A percentile compares a stretch with the other conserved stretches of the same genome.
These are phyloP conservation scores for Drosophila neoperkinsi DNA, from an alignment of 2,888 invertebrate genomes.

Conservation along the genomic window DNA sequence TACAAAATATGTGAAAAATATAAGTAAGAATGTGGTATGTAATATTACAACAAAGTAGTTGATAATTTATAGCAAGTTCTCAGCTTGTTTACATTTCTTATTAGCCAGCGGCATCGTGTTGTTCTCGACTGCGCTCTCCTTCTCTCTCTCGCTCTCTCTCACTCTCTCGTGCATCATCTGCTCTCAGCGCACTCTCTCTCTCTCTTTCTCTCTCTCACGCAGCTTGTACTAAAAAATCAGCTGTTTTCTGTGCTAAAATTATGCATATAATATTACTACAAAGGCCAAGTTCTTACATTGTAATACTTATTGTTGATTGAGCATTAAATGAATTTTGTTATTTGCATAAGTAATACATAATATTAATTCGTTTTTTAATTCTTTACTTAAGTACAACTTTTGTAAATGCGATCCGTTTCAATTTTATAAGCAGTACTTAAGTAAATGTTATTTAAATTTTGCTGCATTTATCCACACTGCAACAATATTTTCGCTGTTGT, in stretches of 20 bases:
- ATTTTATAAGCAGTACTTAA: too few relatives aligned
- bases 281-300: conserved; percentile 5
- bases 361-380: background rate
- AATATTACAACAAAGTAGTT: background rate
- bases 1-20: background rate
- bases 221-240: conserved; percentile 71
- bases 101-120: conserved; percentile 29
- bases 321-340: background rate
- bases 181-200: conserved; percentile 6
- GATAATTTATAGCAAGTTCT: conserved; percentile 60
- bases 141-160: background rate
- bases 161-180: conserved; percentile 1
- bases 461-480: background rate
- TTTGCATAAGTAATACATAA: background rate
- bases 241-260: conserved; percentile 62
- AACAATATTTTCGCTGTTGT: background rate
- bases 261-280: background rate
- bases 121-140: conserved; percentile 5
- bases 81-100: conserved; percentile 65
- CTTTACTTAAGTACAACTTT: too few relatives aligned
- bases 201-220: conserved; percentile 24
- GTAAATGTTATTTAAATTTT: background rate
- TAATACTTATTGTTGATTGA: background rate
- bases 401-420: background rate
- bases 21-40: background rate